phyloP scores from a whole-genome alignment of 1,140 invertebrate genomes.

The Ephestia elutella region DNA sequence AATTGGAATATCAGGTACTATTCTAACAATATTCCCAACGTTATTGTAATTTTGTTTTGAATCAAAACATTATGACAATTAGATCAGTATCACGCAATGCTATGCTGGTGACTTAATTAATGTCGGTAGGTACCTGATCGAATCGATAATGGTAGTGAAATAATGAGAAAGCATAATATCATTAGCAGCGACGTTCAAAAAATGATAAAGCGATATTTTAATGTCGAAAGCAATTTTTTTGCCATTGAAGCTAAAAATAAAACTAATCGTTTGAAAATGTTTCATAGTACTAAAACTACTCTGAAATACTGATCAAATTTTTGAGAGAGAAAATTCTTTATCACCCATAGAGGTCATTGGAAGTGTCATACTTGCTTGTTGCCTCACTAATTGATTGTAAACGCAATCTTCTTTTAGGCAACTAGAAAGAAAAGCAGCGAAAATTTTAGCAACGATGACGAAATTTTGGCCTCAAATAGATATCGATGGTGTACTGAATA shows the following conservation, averaged over 20 bases:
- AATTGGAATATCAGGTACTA: slow-evolving; percentile 53
- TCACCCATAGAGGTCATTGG: too few species aligned
- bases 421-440: slow-evolving; percentile 58
- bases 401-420: slow-evolving; percentile 41
- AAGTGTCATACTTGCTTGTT: too few species aligned
- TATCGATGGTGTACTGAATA: slow-evolving; percentile 88
- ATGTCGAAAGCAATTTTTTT: too few species aligned
- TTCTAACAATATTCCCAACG: neutral
- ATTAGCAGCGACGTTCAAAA: neutral
- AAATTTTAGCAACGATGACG: slow-evolving; percentile 64
- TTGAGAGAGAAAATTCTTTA: too few species aligned
- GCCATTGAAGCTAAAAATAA: too few species aligned
- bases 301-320: too few species aligned
- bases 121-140: neutral
- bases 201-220: slow-evolving; percentile 1
- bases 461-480: slow-evolving; percentile 87
- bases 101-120: neutral
- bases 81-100: neutral
- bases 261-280: too few species aligned
- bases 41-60: neutral
- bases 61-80: neutral
- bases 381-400: neutral
- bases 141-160: neutral
- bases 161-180: neutral
- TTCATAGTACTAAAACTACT: too few species aligned